Conservation (phyloP, 2,888 invertebrate genomes). For the Synergus japonicus region DNA sequence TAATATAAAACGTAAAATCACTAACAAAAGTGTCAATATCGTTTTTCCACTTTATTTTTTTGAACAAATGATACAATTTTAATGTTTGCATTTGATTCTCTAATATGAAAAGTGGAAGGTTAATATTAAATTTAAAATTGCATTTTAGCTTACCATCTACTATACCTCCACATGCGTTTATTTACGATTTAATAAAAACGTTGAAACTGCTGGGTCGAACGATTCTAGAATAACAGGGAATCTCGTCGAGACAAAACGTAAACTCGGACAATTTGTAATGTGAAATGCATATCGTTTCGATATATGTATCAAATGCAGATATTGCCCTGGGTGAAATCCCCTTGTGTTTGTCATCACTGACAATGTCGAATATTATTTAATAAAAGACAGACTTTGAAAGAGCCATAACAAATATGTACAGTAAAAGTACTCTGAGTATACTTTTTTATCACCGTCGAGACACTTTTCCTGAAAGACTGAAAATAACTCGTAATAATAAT, state of each 20-base stretch:
- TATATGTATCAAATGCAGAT: slow-evolving; percentile 26
- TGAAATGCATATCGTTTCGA: slow-evolving; percentile 34
- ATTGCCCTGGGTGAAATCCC: slow-evolving; percentile 15
- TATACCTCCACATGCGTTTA: not conserved
- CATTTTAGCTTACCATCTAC: not conserved
- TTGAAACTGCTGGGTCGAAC: slow-evolving; percentile 1
- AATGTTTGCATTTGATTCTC: no score
- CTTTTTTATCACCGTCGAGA: not conserved
- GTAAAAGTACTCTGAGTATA: not conserved
- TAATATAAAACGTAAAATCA: no score
- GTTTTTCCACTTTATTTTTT: no score
- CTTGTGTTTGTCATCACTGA: slow-evolving; percentile 6
- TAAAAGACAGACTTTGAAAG: not conserved
- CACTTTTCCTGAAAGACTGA: not conserved
- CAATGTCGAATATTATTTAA: slow-evolving; percentile 2
- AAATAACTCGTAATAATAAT: not conserved
- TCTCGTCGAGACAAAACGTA: slow-evolving; percentile 16
- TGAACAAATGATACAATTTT: no score
- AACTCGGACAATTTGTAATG: slow-evolving; percentile 27
- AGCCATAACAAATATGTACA: not conserved
- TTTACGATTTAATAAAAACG: slow-evolving; percentile 13
- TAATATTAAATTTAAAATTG: not conserved
- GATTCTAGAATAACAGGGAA: slow-evolving; percentile 24
- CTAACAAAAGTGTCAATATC: no score
- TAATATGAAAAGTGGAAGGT: not conserved